Percentiles rank a stretch among this genome's conserved stretches.
These are phyloP conservation scores for Callyntrura sp. DNA, from an alignment of 2,888 invertebrate species.

Conservation along the genomic window DNA sequence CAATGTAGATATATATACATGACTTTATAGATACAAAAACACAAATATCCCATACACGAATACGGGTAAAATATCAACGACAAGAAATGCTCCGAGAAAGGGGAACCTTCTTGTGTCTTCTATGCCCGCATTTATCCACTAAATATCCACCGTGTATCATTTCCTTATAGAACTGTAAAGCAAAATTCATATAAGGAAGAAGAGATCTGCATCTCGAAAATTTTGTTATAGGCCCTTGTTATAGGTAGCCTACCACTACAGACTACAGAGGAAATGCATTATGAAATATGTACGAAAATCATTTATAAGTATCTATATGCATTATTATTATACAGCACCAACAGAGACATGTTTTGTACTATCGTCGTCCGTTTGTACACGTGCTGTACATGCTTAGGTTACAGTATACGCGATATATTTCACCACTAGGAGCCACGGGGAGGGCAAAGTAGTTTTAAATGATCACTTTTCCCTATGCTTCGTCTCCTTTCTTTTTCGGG, in stretches of 20 bases:
- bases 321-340: not conserved
- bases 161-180: slow-evolving; percentile 13
- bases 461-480: slow-evolving; percentile 28
- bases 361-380: slow-evolving; percentile 35
- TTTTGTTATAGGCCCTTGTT: not conserved
- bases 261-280: not conserved
- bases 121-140: too few species aligned
- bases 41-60: not conserved
- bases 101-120: slow-evolving; percentile 9
- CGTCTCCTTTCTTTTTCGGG: slow-evolving; percentile 1
- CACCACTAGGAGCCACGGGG: not conserved
- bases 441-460: slow-evolving; percentile 26
- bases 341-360: not conserved
- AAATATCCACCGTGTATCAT: not conserved
- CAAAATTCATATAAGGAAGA: not conserved
- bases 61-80: not conserved
- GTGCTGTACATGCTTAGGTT: slow-evolving; percentile 43
- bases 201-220: not conserved
- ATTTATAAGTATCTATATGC: not conserved
- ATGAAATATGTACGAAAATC: not conserved
- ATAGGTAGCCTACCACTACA: not conserved
- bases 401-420: not conserved
- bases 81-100: too few species aligned
- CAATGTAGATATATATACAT: not conserved
- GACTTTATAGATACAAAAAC: not conserved